These are phyloP conservation scores for Drosophila nigrodunni DNA, from an alignment of 1,140 invertebrate species.

Conservation along the genomic window DNA sequence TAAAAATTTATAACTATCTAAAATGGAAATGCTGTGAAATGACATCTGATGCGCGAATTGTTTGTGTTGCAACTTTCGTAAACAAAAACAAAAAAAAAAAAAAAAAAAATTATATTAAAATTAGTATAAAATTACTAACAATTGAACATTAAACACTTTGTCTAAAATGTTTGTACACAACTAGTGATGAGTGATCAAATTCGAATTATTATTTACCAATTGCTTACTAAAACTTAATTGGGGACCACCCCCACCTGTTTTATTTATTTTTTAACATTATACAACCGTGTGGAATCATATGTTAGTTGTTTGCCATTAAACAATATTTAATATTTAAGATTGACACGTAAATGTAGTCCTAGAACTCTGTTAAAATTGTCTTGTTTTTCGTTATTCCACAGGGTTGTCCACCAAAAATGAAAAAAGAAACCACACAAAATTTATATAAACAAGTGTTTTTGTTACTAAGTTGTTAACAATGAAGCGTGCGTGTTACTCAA, in stretches of 20 bases:
- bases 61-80: constrained; percentile 81
- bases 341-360: constrained; percentile 22
- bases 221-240: constrained; percentile 60
- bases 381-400: constrained; percentile 65
- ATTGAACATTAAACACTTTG: constrained; percentile 73
- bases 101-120: constrained; percentile 13
- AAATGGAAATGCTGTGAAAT: constrained; percentile 79
- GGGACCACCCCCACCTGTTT: constrained; percentile 39
- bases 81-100: constrained; percentile 37
- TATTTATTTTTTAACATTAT: constrained; percentile 25
- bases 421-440: constrained; percentile 37
- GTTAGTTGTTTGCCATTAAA: constrained; percentile 47
- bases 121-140: constrained; percentile 47
- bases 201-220: constrained; percentile 67
- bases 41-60: constrained; percentile 77
- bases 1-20: constrained; percentile 45
- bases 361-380: constrained; percentile 28
- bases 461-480: constrained; percentile 45
- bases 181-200: constrained; percentile 59
- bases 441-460: constrained; percentile 37
- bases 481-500: constrained; percentile 54
- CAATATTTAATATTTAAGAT: constrained; percentile 40
- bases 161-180: constrained; percentile 66
- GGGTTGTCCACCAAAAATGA: constrained; percentile 37
- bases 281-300: constrained; percentile 68